phyloP scores from a whole-genome alignment of 2,888 invertebrate species.

The Ceratothoa steindachneri region DNA sequence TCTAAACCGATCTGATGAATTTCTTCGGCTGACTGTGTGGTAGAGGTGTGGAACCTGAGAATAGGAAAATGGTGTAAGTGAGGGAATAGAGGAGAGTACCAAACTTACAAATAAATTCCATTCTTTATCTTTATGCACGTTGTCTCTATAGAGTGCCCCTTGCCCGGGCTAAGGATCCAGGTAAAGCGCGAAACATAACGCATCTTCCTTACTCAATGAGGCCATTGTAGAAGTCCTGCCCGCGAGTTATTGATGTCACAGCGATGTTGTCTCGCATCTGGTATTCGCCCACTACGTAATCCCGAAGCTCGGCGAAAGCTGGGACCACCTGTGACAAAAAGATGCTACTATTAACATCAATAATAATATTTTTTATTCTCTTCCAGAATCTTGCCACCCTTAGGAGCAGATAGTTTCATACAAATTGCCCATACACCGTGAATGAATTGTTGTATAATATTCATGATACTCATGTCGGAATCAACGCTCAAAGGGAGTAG shows the following conservation, averaged over 20 bases:
- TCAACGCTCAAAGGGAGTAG: too few relatives aligned
- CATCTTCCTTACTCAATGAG: conserved; percentile 29
- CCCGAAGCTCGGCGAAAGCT: conserved; percentile 24
- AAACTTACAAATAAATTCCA: too few relatives aligned
- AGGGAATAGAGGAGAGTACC: neutral
- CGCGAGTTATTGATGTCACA: conserved; percentile 50
- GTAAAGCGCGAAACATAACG: too few relatives aligned
- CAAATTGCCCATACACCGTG: too few relatives aligned
- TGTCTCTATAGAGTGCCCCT: too few relatives aligned
- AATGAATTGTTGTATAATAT: too few relatives aligned
- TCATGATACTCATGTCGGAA: too few relatives aligned
- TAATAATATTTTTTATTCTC: neutral
- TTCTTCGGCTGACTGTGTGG: conserved; percentile 50
- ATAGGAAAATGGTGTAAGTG: too few relatives aligned
- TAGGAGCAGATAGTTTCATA: too few relatives aligned
- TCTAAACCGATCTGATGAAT: conserved; percentile 52
- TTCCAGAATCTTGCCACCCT: too few relatives aligned
- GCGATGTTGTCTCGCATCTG: conserved; percentile 50
- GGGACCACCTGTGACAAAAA: conserved; percentile 27
- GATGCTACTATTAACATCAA: neutral
- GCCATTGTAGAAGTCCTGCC: conserved; percentile 51
- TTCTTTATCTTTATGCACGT: too few relatives aligned
- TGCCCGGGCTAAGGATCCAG: too few relatives aligned
- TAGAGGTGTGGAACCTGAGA: conserved; percentile 51
- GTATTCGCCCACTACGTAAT: conserved; percentile 41